Percentiles rank a stretch among this genome's conserved stretches.
phyloP scores from a whole-genome alignment of 1,140 invertebrate species.

The Cephus cinctus region DNA sequence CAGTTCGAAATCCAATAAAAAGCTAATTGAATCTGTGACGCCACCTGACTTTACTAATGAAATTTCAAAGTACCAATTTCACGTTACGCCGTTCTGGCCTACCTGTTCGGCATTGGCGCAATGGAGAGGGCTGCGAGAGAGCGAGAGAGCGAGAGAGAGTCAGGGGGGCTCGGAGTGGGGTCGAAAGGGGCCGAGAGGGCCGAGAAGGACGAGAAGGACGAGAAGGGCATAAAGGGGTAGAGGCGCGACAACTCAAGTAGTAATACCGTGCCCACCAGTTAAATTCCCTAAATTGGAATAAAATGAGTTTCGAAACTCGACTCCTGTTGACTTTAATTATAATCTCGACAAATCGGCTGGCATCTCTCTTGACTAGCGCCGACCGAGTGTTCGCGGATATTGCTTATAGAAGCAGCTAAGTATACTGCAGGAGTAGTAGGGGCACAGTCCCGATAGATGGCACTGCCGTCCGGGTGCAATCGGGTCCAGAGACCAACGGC shows the following conservation, averaged over 20 bases:
- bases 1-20: constrained; percentile 56
- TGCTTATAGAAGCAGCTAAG: too few species aligned
- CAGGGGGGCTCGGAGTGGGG: too few species aligned
- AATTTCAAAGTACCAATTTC: constrained; percentile 58
- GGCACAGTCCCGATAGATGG: too few species aligned
- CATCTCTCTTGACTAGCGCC: too few species aligned
- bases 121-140: too few species aligned
- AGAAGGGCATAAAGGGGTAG: too few species aligned
- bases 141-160: too few species aligned
- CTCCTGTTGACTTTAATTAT: constrained; percentile 19
- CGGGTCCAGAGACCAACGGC: too few species aligned
- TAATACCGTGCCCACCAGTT: constrained; percentile 15
- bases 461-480: too few species aligned
- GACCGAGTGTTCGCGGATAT: too few species aligned
- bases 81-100: constrained; percentile 45
- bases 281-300: constrained; percentile 35
- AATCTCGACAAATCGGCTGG: constrained; percentile 15
- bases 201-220: neutral
- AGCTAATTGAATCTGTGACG: constrained; percentile 58
- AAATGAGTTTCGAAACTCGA: constrained; percentile 29
- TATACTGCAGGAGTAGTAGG: too few species aligned
- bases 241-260: constrained; percentile 23
- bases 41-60: constrained; percentile 57
- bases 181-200: neutral
- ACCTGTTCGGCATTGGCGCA: constrained; percentile 18